phyloP scores from a whole-genome alignment of 2,888 invertebrate genomes.

The Idaea dimidiata region DNA sequence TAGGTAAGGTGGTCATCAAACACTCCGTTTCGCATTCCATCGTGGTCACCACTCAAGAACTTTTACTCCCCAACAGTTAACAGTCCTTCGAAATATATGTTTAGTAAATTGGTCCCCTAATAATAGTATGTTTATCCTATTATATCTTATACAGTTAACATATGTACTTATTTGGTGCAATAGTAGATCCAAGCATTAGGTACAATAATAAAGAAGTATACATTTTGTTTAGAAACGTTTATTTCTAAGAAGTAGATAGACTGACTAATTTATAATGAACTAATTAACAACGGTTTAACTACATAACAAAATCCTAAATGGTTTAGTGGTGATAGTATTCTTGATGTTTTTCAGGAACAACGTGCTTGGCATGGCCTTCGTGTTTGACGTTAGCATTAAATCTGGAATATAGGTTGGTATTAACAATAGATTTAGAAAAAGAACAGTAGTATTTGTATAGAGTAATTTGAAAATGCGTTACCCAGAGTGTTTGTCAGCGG shows the following conservation, averaged over 20 bases:
- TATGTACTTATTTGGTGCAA: no score
- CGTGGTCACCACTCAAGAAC: no score
- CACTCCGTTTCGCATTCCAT: no score
- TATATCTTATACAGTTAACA: no score
- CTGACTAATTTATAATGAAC: neutral
- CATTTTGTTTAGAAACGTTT: neutral
- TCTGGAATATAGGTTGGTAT: slow-evolving; percentile 25
- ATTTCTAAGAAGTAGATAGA: neutral
- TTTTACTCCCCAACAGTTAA: no score
- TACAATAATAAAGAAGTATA: neutral
- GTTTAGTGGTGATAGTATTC: slow-evolving; percentile 10
- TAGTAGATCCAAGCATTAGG: neutral
- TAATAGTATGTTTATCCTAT: no score
- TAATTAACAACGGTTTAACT: neutral
- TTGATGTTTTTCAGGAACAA: slow-evolving; percentile 32
- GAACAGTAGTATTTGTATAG: neutral
- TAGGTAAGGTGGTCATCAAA: no score
- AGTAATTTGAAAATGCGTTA: slow-evolving; percentile 29
- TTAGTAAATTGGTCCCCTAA: no score
- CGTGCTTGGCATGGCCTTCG: slow-evolving; percentile 36
- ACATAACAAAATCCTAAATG: neutral
- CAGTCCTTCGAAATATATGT: no score
- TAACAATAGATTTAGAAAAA: neutral
- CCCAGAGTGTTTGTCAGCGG: slow-evolving; percentile 72
- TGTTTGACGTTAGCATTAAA: slow-evolving; percentile 46